Percentiles rank a stretch among this genome's conserved stretches.
These are phyloP conservation scores for Synergus laeviventris DNA, from an alignment of 2,888 invertebrate species.

Conservation along the genomic window DNA sequence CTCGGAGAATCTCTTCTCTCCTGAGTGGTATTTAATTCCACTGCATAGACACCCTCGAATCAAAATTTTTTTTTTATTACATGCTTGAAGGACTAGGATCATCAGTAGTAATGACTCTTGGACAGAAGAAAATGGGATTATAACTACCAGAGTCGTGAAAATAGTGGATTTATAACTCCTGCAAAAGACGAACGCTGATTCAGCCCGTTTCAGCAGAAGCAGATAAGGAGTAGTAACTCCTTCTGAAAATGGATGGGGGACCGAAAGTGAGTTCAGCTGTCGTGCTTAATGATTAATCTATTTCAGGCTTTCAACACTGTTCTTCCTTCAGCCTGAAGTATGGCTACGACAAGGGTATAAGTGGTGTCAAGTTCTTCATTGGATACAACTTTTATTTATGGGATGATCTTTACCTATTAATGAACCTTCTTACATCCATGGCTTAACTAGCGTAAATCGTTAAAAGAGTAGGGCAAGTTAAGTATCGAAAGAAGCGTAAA, in stretches of 20 bases:
- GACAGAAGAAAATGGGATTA: not conserved
- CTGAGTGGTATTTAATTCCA: not conserved
- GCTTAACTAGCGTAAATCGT: too few relatives aligned
- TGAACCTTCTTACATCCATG: too few relatives aligned
- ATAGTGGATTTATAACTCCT: constrained; percentile 34
- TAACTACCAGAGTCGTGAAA: constrained; percentile 13
- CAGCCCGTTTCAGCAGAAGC: constrained; percentile 28
- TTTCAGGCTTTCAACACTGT: constrained; percentile 21
- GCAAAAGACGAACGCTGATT: constrained; percentile 27
- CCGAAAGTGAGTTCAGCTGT: constrained; percentile 26
- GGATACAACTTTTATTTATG: not conserved
- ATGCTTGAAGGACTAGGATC: not conserved
- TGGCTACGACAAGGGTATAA: not conserved
- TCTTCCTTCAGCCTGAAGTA: constrained; percentile 9
- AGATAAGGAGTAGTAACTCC: constrained; percentile 33
- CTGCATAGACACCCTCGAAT: not conserved
- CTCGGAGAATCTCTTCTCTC: not conserved
- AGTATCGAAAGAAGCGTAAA: too few relatives aligned
- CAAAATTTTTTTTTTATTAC: not conserved
- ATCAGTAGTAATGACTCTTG: not conserved
- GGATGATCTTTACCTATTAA: not conserved
- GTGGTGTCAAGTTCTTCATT: constrained; percentile 1
- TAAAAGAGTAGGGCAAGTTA: too few relatives aligned
- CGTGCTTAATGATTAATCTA: constrained; percentile 36
- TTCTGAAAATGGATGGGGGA: constrained; percentile 30